Evolutionary conservation across 1,140 invertebrate genomes (phyloP), one percentile per base, ranked within the genome.

Genomic region (Lasioglossum albipes): DNA sequence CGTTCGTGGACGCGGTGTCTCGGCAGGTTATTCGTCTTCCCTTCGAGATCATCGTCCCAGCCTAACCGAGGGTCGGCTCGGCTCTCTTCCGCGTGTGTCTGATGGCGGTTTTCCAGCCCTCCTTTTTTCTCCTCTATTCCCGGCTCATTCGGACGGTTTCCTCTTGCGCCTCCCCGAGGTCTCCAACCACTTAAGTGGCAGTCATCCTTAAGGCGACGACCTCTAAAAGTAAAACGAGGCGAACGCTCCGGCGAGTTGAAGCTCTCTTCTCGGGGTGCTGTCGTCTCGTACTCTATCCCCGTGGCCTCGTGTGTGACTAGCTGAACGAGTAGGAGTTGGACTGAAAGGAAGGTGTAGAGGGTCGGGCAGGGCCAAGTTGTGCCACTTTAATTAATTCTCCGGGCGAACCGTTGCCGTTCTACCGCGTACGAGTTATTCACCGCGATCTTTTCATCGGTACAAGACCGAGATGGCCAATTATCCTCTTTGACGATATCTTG

Each of bases 121-220:
- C 16, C 41, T 13, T 10, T 41, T 27, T 42, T 20, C 13, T 69
- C 61, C 41, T 42, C 18, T 2, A 41, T 18, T 16, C 6, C 1
- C 31, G n/a, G 20, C 41, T 65, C 70, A 41, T 72, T 65, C 70
- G n/a, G 54, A 62, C 57, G 49, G 64, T 75, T 77, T 42, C 42
- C 64, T 16, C 70, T 49, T 16, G n/a, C 22, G 59, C 61, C 68
- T 27, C 10, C 7, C 70, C 57, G 45, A 20, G 2, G 42, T 54
- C 77, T 20, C 64, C 20, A 65, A 54, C 54, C 75, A 76, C 80
- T 70, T 79, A 84, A 86, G 82, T 82, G 84, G 72, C 82, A 82
- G 84, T 84, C 74, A 81, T 82, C 82, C 74, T 86, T 82, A 74
- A 86, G 82, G 69, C 84, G 79, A 75, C 69, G 70, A 69, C 75